These are phyloP conservation scores for rabbit (Oryctolagus cuniculus) DNA, from an alignment of 2,113 vertebrate species.

Conservation along the genomic window DNA sequence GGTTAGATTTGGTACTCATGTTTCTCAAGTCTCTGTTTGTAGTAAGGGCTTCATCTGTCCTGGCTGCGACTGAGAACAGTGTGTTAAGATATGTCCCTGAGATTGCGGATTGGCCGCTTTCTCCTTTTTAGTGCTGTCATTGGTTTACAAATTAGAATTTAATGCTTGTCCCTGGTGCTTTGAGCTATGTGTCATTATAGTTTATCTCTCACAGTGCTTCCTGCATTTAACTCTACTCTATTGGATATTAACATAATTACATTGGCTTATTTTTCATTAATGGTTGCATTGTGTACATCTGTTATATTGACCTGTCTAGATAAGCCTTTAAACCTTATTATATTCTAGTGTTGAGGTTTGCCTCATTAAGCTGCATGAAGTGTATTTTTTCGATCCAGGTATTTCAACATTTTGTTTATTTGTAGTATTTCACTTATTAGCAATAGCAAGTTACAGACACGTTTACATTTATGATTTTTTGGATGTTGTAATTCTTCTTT, in stretches of 20 bases:
- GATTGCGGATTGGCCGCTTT: background rate
- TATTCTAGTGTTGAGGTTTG: background rate
- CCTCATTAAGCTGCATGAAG: background rate
- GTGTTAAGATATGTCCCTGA: background rate
- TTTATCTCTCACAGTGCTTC: background rate
- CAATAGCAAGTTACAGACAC: background rate
- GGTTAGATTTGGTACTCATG: background rate
- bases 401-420: background rate
- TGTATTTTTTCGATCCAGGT: background rate
- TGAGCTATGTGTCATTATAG: background rate
- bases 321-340: background rate
- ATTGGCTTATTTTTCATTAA: background rate
- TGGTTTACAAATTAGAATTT: background rate
- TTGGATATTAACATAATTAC: background rate
- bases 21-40: too few relatives aligned
- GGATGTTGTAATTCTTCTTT: background rate
- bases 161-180: background rate
- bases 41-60: background rate
- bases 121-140: background rate
- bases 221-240: background rate
- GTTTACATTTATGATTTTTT: slow-evolving; percentile 53
- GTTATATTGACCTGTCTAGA: background rate
- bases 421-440: background rate
- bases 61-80: background rate
- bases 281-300: background rate